phyloP scores from a whole-genome alignment of 2,888 invertebrate genomes.

The Neoascia interrupta region DNA sequence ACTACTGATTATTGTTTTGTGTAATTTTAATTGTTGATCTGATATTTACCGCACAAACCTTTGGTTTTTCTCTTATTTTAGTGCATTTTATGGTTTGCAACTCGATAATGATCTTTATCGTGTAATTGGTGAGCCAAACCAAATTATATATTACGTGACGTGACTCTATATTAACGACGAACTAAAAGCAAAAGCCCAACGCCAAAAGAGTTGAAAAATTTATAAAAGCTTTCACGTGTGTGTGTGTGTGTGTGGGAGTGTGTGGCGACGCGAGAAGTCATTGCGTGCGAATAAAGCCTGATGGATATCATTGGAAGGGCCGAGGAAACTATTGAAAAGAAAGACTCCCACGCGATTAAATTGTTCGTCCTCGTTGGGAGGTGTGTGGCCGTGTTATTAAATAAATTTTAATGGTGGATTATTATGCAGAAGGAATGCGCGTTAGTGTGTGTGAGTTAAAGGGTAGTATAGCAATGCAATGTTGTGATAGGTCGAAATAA shows the following conservation, averaged over 20 bases:
- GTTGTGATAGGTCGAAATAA: constrained; percentile 44
- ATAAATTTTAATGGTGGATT: constrained; percentile 61
- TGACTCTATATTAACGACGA: constrained; percentile 32
- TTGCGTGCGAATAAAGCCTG: constrained; percentile 65
- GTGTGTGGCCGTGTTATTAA: constrained; percentile 54
- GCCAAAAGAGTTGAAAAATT: too few relatives aligned
- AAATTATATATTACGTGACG: constrained; percentile 61
- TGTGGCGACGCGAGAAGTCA: constrained; percentile 16
- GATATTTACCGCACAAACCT: constrained; percentile 27
- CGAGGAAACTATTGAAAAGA: constrained; percentile 2
- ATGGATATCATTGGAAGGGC: constrained; percentile 63
- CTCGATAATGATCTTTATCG: constrained; percentile 61
- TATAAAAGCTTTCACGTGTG: background rate
- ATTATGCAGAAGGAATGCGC: constrained; percentile 34
- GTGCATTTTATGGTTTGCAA: constrained; percentile 30
- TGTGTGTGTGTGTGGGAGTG: background rate
- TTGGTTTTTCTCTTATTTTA: constrained; percentile 9
- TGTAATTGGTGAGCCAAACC: constrained; percentile 61
- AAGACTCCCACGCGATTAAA: constrained; percentile 66
- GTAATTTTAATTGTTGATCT: constrained; percentile 57
- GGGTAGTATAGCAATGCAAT: constrained; percentile 34
- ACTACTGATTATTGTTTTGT: constrained; percentile 51
- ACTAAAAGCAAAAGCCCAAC: too few relatives aligned
- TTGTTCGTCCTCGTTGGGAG: constrained; percentile 65
- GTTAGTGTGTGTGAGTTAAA: constrained; percentile 25